These are phyloP conservation scores for Danio kyathit DNA, from an alignment of 2,797 vertebrate genomes.

Conservation along the genomic window DNA sequence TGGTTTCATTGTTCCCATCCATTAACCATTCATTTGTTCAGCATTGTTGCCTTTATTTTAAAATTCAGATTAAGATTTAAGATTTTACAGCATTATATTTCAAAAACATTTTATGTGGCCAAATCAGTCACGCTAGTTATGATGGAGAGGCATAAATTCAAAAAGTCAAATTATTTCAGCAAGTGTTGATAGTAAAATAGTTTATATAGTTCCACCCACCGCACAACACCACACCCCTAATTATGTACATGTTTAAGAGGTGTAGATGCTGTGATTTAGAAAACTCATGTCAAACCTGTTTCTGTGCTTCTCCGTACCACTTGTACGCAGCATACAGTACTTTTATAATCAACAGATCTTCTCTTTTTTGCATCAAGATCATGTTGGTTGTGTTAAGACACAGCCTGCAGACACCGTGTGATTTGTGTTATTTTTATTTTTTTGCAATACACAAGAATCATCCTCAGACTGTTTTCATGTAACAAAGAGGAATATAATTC, in stretches of 20 bases:
- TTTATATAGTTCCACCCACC: background rate
- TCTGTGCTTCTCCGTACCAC: slow-evolving; percentile 33
- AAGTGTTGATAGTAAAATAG: slow-evolving; percentile 27
- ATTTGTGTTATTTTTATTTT: no score
- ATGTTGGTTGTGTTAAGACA: no score
- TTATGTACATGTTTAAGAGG: background rate
- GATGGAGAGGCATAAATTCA: background rate
- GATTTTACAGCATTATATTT: background rate
- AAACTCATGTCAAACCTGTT: slow-evolving; percentile 22
- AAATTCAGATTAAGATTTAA: background rate
- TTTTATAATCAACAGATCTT: slow-evolving; percentile 46
- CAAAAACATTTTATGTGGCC: background rate
- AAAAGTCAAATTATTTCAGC: slow-evolving; percentile 27
- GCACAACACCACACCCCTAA: no score
- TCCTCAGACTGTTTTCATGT: background rate
- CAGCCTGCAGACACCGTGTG: no score
- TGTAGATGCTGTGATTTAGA: slow-evolving; percentile 24
- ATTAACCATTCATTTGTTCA: background rate
- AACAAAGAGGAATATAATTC: background rate
- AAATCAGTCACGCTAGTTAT: background rate
- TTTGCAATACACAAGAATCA: no score
- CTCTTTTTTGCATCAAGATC: slow-evolving; percentile 28
- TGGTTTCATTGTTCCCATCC: background rate
- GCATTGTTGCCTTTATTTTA: slow-evolving; percentile 23
- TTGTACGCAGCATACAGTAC: slow-evolving; percentile 34